phyloP scores from a whole-genome alignment of 2,888 invertebrate species.

The Erebia aethiops region DNA sequence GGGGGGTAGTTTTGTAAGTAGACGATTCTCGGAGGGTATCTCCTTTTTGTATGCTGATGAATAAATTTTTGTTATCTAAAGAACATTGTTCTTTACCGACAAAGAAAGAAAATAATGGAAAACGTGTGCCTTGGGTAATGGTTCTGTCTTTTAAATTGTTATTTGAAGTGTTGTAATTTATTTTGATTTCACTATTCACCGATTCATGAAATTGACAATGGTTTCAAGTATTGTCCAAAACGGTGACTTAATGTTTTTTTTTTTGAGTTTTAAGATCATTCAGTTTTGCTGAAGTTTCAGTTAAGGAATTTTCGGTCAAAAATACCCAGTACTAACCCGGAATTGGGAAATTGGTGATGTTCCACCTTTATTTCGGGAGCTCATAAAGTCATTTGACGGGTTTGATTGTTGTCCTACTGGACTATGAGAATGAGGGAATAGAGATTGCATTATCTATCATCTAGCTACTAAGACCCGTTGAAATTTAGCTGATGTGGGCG shows the following conservation, averaged over 20 bases:
- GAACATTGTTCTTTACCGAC: constrained; percentile 54
- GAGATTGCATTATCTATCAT: neutral
- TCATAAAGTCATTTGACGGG: too few species aligned
- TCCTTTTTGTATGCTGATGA: constrained; percentile 67
- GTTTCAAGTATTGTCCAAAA: neutral
- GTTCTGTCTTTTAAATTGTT: constrained; percentile 32
- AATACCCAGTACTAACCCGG: too few species aligned
- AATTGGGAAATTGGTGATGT: neutral
- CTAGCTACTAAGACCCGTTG: too few species aligned
- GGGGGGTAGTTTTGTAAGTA: constrained; percentile 60
- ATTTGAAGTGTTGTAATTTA: constrained; percentile 27
- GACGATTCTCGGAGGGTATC: constrained; percentile 59
- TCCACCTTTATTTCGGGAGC: too few species aligned
- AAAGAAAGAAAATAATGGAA: constrained; percentile 39
- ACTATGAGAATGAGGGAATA: too few species aligned
- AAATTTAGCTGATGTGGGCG: too few species aligned
- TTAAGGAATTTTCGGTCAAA: too few species aligned
- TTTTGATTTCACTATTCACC: constrained; percentile 10
- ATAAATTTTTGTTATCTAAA: constrained; percentile 62
- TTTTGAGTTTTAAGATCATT: neutral
- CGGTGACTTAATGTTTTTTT: neutral
- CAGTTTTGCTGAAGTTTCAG: neutral
- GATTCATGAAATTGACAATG: constrained; percentile 1
- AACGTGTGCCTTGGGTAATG: constrained; percentile 31
- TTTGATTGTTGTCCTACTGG: too few species aligned